Evolutionary conservation across 2,113 vertebrate genomes (phyloP).

Genomic region (Cnemophilus loriae): DNA sequence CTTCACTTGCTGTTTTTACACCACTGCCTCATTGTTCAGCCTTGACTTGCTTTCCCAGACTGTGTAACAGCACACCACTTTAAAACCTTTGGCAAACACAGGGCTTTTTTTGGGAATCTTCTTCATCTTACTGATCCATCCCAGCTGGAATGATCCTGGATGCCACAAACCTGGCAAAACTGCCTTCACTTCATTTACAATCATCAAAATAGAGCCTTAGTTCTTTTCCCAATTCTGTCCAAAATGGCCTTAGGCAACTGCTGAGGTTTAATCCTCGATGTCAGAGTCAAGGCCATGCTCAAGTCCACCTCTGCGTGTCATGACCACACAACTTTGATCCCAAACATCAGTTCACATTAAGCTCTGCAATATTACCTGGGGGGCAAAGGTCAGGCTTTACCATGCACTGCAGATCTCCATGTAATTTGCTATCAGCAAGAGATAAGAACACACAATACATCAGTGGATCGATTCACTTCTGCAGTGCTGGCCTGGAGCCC

Average conservation of each 20-base stretch:
- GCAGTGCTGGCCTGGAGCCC: neutral
- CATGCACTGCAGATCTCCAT: accelerated
- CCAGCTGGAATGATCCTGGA: constrained; percentile 67
- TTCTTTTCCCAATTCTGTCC: neutral
- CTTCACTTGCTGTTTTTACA: neutral
- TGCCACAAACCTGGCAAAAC: neutral
- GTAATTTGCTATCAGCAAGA: neutral
- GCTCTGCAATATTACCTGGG: neutral
- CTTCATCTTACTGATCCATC: constrained; percentile 74
- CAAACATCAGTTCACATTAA: neutral
- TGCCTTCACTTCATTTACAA: neutral
- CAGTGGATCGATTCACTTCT: accelerated
- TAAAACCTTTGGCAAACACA: constrained; percentile 66
- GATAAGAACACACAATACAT: neutral
- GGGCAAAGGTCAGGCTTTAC: neutral
- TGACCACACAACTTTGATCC: neutral
- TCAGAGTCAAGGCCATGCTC: neutral
- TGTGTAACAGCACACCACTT: accelerated
- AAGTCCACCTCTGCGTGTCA: neutral
- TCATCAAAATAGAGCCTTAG: neutral
- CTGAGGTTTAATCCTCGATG: accelerated
- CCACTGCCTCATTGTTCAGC: neutral
- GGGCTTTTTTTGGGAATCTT: constrained; percentile 67
- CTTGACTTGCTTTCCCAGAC: neutral
- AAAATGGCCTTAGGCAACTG: neutral